These are phyloP conservation scores for Cosmia pyralina DNA, from an alignment of 2,888 invertebrate species.

Conservation along the genomic window DNA sequence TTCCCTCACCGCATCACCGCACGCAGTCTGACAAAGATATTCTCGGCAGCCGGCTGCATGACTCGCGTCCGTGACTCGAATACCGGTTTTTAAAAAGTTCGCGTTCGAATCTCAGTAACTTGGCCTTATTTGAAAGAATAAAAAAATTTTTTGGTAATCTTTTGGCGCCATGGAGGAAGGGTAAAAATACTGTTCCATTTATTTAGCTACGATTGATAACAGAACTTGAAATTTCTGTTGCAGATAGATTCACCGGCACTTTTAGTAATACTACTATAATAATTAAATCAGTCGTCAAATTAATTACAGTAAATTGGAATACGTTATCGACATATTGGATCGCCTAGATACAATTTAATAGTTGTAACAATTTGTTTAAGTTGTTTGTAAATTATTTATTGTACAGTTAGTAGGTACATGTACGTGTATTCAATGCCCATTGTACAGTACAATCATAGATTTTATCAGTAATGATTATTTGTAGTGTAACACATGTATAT, in stretches of 20 bases:
- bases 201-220: not conserved
- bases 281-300: slow-evolving; percentile 19
- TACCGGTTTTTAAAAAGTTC: slow-evolving; percentile 76
- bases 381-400: too few species aligned
- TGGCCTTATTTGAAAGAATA: slow-evolving; percentile 65
- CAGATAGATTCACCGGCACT: slow-evolving; percentile 14
- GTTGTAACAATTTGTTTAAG: slow-evolving; percentile 11
- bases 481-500: slow-evolving; percentile 59
- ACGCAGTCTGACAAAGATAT: slow-evolving; percentile 82
- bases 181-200: slow-evolving; percentile 59
- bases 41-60: slow-evolving; percentile 81
- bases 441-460: slow-evolving; percentile 39
- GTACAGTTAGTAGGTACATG: too few species aligned
- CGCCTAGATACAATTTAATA: slow-evolving; percentile 5
- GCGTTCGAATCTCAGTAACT: slow-evolving; percentile 63
- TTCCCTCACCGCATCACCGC: slow-evolving; percentile 55
- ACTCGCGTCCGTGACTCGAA: slow-evolving; percentile 63
- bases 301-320: slow-evolving; percentile 24
- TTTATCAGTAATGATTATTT: slow-evolving; percentile 56
- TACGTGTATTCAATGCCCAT: slow-evolving; percentile 29
- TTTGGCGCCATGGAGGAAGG: slow-evolving; percentile 80
- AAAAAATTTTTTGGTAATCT: slow-evolving; percentile 63
- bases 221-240: not conserved
- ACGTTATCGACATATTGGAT: slow-evolving; percentile 18
- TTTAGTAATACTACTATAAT: slow-evolving; percentile 13